These are phyloP conservation scores for Fulmarus glacialis DNA, from an alignment of 2,113 vertebrate species.

Conservation along the genomic window DNA sequence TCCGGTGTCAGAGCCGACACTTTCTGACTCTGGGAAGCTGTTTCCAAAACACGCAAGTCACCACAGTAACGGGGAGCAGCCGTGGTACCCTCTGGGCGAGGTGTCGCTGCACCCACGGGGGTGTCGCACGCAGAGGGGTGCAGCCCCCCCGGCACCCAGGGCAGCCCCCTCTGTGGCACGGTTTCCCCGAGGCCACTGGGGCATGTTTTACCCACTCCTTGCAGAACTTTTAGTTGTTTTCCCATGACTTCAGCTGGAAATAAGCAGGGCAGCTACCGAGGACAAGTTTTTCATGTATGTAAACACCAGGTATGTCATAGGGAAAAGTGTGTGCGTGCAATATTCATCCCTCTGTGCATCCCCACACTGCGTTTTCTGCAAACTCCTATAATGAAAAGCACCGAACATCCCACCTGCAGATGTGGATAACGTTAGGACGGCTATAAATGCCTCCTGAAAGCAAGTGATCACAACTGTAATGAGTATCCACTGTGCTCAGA, in stretches of 20 bases:
- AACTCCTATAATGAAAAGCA: fast-evolving
- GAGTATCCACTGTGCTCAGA: not conserved
- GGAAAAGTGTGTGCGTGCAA: fast-evolving
- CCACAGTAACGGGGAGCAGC: not conserved
- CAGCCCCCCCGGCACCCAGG: not conserved
- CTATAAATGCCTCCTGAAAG: not conserved
- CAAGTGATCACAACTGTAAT: not conserved
- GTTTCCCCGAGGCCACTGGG: fast-evolving
- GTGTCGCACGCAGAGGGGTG: fast-evolving
- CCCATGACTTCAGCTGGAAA: not conserved
- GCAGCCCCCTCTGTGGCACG: fast-evolving
- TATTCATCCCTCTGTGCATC: not conserved
- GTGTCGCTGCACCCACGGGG: not conserved
- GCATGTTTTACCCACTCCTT: fast-evolving
- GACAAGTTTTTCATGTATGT: fast-evolving
- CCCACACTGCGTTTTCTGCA: fast-evolving
- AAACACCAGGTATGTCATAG: fast-evolving
- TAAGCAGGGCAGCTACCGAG: not conserved
- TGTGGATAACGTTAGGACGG: fast-evolving
- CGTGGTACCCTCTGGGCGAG: fast-evolving
- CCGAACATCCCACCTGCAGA: not conserved
- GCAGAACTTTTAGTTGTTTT: not conserved
- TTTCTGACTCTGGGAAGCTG: not conserved
- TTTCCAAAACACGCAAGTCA: not conserved
- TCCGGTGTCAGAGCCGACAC: fast-evolving